Evolutionary conservation across 1,140 invertebrate species (phyloP), one percentile per base, ranked within the genome.

Genomic region (Cataglyphis hispanica): DNA sequence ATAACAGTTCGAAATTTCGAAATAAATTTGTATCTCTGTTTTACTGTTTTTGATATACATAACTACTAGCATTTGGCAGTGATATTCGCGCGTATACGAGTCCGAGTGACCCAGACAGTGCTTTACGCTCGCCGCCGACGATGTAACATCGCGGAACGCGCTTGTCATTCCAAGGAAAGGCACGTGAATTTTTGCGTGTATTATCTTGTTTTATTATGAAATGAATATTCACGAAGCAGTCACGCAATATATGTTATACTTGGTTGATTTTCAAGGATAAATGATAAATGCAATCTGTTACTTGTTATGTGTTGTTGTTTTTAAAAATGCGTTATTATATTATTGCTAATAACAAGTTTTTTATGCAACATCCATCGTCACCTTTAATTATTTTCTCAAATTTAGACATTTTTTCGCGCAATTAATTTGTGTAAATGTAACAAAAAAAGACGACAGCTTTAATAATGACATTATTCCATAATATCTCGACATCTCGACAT

Each of bases 1-100:
- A 50, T 50, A 50, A 50, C 85, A 50, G 80, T 88, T 90, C 70
- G 89, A 90, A 93, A 94, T 94, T 94, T 93, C 78, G 87, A 94
- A 94, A 93, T 94, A 93, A 94, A 94, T 94, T 94, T 94, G 93
- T 92, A 94, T 94, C 91, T 94, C 91, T 91, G 92, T 92, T 94
- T 94, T 93, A 94, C 93, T 90, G 86, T 91, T 81, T 83, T 91
- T 91, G 92, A 94, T 94, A 93, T 94, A 93, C 93, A 93, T 94
- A 94, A 94, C 93, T 94, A 93, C 90, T 92, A 88, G 88, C 93
- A 93, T 94, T 94, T 93, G 91, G 92, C 93, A 93, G 92, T 92
- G 93, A 93, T 94, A 94, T 88, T 84, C 75, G 8, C 56, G 76
- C 37, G 31, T 56, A 61, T n/a, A 61, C 70, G 76, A 60, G 53